Evolutionary conservation across 1,140 invertebrate species (phyloP).

Genomic region (Argopecten irradians): DNA sequence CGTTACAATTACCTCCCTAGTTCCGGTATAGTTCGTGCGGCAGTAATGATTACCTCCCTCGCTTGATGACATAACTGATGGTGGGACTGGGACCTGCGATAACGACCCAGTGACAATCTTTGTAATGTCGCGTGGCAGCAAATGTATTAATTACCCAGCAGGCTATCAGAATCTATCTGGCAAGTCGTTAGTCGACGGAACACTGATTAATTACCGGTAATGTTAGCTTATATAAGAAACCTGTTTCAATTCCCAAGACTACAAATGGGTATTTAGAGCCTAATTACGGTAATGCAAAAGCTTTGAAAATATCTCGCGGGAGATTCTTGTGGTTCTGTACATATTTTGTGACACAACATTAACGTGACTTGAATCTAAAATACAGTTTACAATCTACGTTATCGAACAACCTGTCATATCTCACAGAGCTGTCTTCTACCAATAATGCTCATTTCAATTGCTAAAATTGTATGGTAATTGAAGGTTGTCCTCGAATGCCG

Average conservation of each 20-base stretch:
- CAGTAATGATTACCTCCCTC: neutral
- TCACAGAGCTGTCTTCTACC: neutral
- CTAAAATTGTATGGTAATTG: neutral
- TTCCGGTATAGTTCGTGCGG: neutral
- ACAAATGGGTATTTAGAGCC: neutral
- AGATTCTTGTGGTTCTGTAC: neutral
- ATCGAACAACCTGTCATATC: neutral
- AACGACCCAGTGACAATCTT: neutral
- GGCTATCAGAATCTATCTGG: neutral
- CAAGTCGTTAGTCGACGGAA: neutral
- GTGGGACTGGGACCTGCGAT: neutral
- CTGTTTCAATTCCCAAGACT: neutral
- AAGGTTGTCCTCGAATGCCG: neutral
- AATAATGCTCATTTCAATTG: neutral
- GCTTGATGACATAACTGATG: neutral
- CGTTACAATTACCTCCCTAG: neutral
- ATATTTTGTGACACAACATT: neutral
- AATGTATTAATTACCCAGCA: conserved; percentile 12
- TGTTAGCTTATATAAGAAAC: conserved; percentile 12
- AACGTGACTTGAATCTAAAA: neutral
- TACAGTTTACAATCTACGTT: neutral
- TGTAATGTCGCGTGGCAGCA: neutral
- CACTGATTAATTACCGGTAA: neutral
- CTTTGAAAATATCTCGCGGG: neutral
- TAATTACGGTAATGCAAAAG: neutral